These are phyloP conservation scores for Megamerina dolium DNA, from an alignment of 2,888 invertebrate genomes.

Conservation along the genomic window DNA sequence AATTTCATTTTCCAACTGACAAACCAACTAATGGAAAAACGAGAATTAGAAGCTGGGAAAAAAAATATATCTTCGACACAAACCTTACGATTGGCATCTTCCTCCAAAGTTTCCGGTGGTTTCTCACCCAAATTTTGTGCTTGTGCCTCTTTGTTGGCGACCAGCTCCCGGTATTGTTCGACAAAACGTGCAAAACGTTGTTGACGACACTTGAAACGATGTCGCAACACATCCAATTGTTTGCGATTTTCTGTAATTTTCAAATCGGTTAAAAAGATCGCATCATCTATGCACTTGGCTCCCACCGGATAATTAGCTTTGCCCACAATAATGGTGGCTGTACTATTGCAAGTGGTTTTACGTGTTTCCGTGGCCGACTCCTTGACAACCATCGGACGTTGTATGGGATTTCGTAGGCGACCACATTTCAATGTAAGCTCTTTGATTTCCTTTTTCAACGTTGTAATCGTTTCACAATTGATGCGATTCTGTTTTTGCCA, in stretches of 20 bases:
- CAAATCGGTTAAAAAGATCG: conserved; percentile 57
- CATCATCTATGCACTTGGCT: conserved; percentile 52
- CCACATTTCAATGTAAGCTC: conserved; percentile 56
- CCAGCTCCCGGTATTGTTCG: conserved; percentile 57
- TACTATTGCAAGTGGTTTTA: conserved; percentile 19
- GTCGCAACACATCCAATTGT: conserved; percentile 65
- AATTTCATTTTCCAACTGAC: conserved; percentile 73
- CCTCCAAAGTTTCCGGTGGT: conserved; percentile 50
- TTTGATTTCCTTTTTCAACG: conserved; percentile 69
- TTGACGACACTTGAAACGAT: conserved; percentile 62
- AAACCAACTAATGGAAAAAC: conserved; percentile 49
- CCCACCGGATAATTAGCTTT: conserved; percentile 48
- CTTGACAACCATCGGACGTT: conserved; percentile 39
- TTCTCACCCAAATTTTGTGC: conserved; percentile 41
- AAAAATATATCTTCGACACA: conserved; percentile 6
- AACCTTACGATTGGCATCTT: conserved; percentile 63
- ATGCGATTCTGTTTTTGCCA: conserved; percentile 68
- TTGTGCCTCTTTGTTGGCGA: conserved; percentile 55
- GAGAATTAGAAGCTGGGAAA: neutral
- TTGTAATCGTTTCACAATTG: conserved; percentile 63
- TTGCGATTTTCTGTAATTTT: conserved; percentile 65
- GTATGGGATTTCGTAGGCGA: conserved; percentile 41
- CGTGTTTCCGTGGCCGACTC: conserved; percentile 27
- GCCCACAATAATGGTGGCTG: conserved; percentile 39
- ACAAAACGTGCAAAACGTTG: conserved; percentile 55